These are phyloP conservation scores for Drosophila jambulina DNA, from an alignment of 1,140 invertebrate genomes.

Conservation along the genomic window DNA sequence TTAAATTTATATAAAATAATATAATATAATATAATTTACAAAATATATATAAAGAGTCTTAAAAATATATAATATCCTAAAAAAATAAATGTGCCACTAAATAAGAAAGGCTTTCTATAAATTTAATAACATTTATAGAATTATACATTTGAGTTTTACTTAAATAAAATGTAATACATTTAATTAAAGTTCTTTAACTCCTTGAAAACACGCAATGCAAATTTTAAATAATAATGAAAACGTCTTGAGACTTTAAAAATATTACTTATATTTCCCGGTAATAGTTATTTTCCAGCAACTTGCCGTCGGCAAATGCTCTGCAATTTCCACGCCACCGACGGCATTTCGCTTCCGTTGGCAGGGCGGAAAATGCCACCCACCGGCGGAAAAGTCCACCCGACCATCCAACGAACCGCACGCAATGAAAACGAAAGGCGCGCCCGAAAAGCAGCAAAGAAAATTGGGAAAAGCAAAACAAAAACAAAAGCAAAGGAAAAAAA, in stretches of 20 bases:
- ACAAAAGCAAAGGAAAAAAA: constrained; percentile 30
- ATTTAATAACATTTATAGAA: too few species aligned
- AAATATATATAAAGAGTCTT: too few species aligned
- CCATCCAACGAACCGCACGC: constrained; percentile 25
- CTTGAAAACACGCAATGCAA: neutral
- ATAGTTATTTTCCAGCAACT: constrained; percentile 7
- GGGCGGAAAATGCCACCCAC: constrained; percentile 8
- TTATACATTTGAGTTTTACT: too few species aligned
- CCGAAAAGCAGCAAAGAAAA: constrained; percentile 42
- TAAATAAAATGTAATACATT: too few species aligned
- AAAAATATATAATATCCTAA: too few species aligned
- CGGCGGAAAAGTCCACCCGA: constrained; percentile 2
- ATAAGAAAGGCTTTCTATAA: too few species aligned
- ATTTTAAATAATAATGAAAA: neutral
- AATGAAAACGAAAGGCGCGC: constrained; percentile 76
- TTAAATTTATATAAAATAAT: too few species aligned
- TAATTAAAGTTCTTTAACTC: too few species aligned
- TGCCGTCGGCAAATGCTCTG: constrained; percentile 62
- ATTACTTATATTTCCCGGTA: neutral
- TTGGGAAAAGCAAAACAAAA: constrained; percentile 23
- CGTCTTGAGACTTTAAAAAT: neutral
- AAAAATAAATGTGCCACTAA: too few species aligned
- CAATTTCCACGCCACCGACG: constrained; percentile 58
- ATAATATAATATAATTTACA: too few species aligned
- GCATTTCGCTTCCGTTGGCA: constrained; percentile 42